phyloP scores from a whole-genome alignment of 64 coral and sea anemone genomes.

The Porites lutea region DNA sequence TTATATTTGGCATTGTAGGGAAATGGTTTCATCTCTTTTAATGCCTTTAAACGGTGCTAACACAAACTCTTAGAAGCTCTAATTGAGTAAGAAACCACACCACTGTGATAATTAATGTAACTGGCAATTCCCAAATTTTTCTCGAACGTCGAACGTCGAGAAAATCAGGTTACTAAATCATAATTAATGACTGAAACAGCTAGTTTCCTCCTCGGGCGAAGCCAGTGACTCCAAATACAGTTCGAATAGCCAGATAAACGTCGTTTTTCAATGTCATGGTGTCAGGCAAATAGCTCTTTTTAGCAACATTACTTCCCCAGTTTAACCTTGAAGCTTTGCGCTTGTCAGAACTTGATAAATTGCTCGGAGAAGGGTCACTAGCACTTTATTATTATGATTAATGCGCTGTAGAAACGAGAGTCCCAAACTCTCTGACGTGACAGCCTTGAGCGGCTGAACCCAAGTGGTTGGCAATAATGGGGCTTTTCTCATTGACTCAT shows the following conservation, averaged over 20 bases:
- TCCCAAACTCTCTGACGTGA: background rate
- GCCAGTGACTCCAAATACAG: background rate
- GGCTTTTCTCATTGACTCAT: background rate
- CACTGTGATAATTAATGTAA: background rate
- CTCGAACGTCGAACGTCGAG: background rate
- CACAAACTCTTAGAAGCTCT: conserved; percentile 21
- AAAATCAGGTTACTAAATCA: background rate
- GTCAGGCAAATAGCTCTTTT: conserved; percentile 10
- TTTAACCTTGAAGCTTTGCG: conserved; percentile 42
- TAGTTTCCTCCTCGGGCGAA: background rate
- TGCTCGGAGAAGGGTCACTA: conserved; percentile 18
- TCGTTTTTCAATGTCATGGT: background rate
- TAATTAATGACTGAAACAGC: background rate
- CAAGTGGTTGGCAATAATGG: background rate
- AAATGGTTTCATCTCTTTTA: conserved; percentile 31
- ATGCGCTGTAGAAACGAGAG: conserved; percentile 10
- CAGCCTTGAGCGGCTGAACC: background rate
- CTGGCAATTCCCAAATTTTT: conserved; percentile 10
- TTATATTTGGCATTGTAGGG: background rate
- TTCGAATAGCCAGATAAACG: background rate
- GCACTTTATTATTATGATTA: background rate
- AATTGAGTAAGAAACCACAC: conserved; percentile 23
- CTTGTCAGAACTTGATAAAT: conserved; percentile 47
- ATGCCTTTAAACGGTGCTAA: conserved; percentile 43
- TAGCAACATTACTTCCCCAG: conserved; percentile 35